Conservation (phyloP, 2,888 invertebrate genomes). For the Lepidocyrtinus sp. region DNA sequence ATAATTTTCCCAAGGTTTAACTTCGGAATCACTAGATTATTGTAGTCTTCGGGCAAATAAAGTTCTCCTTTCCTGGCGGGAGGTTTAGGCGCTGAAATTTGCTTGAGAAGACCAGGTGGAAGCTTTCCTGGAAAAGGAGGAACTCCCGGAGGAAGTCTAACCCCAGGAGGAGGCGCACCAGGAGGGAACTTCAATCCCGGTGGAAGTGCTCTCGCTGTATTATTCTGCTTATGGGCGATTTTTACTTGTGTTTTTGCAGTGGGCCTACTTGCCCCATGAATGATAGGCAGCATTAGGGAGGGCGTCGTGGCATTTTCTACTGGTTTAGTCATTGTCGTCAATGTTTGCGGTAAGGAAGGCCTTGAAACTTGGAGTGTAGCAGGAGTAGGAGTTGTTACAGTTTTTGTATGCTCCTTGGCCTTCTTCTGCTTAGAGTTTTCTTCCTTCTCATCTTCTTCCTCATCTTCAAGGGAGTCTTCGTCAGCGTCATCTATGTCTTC, state of each 20-base stretch:
- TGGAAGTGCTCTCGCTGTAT: background rate
- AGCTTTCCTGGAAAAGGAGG: slow-evolving; percentile 26
- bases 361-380: background rate
- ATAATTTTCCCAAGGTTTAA: slow-evolving; percentile 58
- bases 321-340: no score
- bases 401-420: background rate
- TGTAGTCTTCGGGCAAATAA: slow-evolving; percentile 61
- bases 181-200: background rate
- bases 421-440: slow-evolving; percentile 25
- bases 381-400: background rate
- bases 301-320: background rate
- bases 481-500: slow-evolving; percentile 41
- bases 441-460: slow-evolving; percentile 38
- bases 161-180: background rate
- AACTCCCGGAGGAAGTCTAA: slow-evolving; percentile 1
- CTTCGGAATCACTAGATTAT: slow-evolving; percentile 64
- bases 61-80: slow-evolving; percentile 57
- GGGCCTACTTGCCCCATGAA: background rate
- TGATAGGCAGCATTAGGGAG: background rate
- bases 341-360: background rate
- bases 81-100: slow-evolving; percentile 21
- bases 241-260: background rate
- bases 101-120: slow-evolving; percentile 43
- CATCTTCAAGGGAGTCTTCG: slow-evolving; percentile 26
- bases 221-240: no score